phyloP scores from a whole-genome alignment of 2,888 invertebrate species.

The Bursaphelenchus okinawaensis region DNA sequence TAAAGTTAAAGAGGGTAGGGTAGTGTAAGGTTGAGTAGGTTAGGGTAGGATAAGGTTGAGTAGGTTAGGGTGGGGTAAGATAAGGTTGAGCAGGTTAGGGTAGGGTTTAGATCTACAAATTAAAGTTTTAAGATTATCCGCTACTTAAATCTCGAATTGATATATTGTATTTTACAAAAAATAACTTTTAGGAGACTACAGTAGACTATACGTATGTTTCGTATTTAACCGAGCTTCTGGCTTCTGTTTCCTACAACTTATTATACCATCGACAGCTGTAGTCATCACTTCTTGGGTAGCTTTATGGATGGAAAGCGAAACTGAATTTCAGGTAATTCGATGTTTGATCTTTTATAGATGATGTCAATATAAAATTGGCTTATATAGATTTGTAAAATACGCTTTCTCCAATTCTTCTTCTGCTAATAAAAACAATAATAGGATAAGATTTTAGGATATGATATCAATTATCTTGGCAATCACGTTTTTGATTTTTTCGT shows the following conservation, averaged over 20 bases:
- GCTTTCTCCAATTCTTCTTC: constrained; percentile 1
- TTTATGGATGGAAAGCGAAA: constrained; percentile 55
- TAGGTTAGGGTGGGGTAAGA: no score
- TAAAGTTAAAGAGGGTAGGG: no score
- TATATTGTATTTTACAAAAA: no score
- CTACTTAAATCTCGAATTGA: no score
- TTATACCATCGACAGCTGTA: constrained; percentile 55
- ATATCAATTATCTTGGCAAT: constrained; percentile 54
- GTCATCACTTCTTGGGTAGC: constrained; percentile 55
- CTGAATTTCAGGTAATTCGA: constrained; percentile 25
- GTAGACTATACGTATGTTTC: constrained; percentile 54
- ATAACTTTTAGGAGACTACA: constrained; percentile 51
- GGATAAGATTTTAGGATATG: constrained; percentile 51
- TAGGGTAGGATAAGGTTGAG: no score
- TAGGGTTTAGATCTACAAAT: no score
- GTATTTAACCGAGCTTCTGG: constrained; percentile 49
- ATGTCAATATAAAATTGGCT: constrained; percentile 3
- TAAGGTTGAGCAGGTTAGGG: no score
- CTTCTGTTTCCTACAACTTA: constrained; percentile 50
- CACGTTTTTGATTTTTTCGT: constrained; percentile 52
- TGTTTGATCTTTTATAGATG: neutral
- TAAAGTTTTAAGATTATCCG: no score
- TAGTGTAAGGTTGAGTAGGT: no score
- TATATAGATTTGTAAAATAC: no score
- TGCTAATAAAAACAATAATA: no score